Conservation (phyloP, 2,797 vertebrate species). For the Cossypha heuglini region DNA sequence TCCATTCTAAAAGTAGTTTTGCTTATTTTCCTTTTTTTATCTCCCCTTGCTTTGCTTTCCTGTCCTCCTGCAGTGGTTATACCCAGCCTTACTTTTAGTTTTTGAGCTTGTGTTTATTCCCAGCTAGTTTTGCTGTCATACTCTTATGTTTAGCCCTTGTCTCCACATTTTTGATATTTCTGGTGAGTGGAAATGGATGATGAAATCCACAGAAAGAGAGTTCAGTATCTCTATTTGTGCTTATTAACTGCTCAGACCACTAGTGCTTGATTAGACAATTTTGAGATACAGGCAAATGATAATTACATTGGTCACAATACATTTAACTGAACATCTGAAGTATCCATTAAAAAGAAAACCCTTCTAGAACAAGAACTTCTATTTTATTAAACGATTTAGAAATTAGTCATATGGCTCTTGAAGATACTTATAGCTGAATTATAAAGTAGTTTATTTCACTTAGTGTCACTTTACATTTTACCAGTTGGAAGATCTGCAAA, state of each 20-base stretch:
- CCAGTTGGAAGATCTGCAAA: slow-evolving; percentile 32
- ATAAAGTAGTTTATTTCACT: slow-evolving; percentile 43
- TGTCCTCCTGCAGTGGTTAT: not conserved
- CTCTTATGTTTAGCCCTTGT: not conserved
- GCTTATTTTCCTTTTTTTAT: not conserved
- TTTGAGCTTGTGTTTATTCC: not conserved
- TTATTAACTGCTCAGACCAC: not conserved
- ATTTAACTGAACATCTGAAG: slow-evolving; percentile 39
- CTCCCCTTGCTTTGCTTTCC: not conserved
- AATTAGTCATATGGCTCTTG: not conserved
- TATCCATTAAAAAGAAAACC: slow-evolving; percentile 32
- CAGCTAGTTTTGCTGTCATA: not conserved
- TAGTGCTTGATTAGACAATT: slow-evolving; percentile 31
- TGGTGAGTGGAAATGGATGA: not conserved
- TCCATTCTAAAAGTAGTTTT: slow-evolving; percentile 21
- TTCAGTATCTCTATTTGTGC: not conserved
- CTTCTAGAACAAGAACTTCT: slow-evolving; percentile 20
- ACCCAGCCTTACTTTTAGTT: not conserved
- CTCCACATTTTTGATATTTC: not conserved
- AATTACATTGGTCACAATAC: slow-evolving; percentile 34
- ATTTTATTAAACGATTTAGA: slow-evolving; percentile 44
- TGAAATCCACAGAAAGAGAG: not conserved
- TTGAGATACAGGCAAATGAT: not conserved
- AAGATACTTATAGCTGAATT: slow-evolving; percentile 42
- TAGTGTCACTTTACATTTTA: slow-evolving; percentile 59